Percentiles rank a stretch among this genome's conserved stretches.
phyloP scores from a whole-genome alignment of 2,797 vertebrate species.

The Semaprochilodus insignis region DNA sequence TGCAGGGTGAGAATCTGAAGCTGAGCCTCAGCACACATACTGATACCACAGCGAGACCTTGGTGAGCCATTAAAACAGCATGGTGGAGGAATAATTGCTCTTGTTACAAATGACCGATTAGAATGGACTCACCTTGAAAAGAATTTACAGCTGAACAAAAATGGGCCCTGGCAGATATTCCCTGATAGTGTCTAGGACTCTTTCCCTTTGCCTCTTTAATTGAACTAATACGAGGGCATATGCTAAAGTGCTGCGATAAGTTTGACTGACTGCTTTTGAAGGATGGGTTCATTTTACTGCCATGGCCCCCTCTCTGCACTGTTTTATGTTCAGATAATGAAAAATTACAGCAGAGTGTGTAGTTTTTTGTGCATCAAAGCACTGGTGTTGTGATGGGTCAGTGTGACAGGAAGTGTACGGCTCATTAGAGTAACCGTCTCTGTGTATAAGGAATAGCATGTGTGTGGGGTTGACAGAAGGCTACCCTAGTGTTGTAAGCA shows the following conservation, averaged over 20 bases:
- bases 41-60: constrained; percentile 58
- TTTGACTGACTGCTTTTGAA: constrained; percentile 18
- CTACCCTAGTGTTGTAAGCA: constrained; percentile 52
- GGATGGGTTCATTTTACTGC: constrained; percentile 6
- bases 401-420: constrained; percentile 8
- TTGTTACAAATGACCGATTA: constrained; percentile 66
- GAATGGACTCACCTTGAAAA: constrained; percentile 72
- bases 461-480: constrained; percentile 42
- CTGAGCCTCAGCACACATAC: constrained; percentile 33
- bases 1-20: constrained; percentile 30
- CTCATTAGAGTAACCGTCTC: constrained; percentile 18
- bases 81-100: constrained; percentile 67
- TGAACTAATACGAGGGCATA: constrained; percentile 38
- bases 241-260: constrained; percentile 30
- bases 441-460: constrained; percentile 34
- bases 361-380: not conserved
- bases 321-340: constrained; percentile 17
- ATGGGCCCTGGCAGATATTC: constrained; percentile 30
- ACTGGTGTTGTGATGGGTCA: not conserved
- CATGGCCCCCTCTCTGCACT: not conserved
- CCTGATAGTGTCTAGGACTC: constrained; percentile 42
- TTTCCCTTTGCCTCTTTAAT: constrained; percentile 46
- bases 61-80: constrained; percentile 67
- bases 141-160: constrained; percentile 44
- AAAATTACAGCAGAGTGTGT: constrained; percentile 8